Evolutionary conservation across 2,888 invertebrate species (phyloP), one percentile per base, ranked within the genome.

Genomic region (Lasioglossum leucozonium): DNA sequence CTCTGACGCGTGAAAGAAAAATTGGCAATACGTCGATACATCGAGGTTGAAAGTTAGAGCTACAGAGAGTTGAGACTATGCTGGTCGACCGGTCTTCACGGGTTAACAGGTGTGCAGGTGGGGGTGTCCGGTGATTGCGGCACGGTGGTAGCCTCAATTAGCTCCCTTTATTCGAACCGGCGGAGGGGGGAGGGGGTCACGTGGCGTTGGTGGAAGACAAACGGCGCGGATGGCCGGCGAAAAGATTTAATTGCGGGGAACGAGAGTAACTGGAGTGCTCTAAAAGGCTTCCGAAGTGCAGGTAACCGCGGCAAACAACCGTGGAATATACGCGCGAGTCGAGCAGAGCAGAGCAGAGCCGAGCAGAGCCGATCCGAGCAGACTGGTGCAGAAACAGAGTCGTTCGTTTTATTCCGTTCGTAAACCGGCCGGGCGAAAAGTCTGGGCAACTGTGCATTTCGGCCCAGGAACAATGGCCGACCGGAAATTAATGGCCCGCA

Each of bases 221-320:
- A 67, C 67, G 67, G 22, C 10, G 22, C 37, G 8, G 22, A 58
- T 55, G 78, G 74, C 51, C 26, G 55, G 42, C 69, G 78, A 78
- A 78, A 81, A 77, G 81, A 85, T 81, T 86, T 86, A 86, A 86
- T 85, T 86, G 86, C 73, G 55, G 73, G 81, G 73, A 79, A 81
- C 81, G 72, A 55, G 76, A 72, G 77, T 78, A 81, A 84, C 58
- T 69, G 78, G 73, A 77, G 81, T 86, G 76, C 62, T 62, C 44
- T 78, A 65, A 85, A 86, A 85, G 67, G 73, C 73, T 72, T 65
- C 74, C 74, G 78, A 81, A 73, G 78, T 72, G 84, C 81, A 67
- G 65, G 77, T 79, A 85, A 86, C 81, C 77, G 51, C 73, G 81
- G 58, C 81, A 71, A 85, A 81, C 76, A 76, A 85, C 47, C 78